A percentile compares a stretch with the other conserved stretches of the same genome.
phyloP scores from a whole-genome alignment of 2,888 invertebrate genomes.

The Saturnia japonica region DNA sequence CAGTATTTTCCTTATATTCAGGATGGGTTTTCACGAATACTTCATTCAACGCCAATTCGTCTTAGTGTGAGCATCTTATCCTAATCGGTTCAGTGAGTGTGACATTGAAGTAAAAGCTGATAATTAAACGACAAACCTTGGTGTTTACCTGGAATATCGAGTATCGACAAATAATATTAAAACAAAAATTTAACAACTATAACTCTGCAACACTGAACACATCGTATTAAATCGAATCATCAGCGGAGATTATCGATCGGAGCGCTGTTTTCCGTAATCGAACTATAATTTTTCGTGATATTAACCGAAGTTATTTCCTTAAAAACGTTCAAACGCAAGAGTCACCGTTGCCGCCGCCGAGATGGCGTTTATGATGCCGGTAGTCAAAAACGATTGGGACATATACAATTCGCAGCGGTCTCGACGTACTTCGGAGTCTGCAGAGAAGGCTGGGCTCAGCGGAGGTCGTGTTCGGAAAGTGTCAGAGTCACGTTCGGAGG shows the following conservation, averaged over 20 bases:
- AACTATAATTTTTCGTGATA: constrained; percentile 42
- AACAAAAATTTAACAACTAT: constrained; percentile 30
- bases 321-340: constrained; percentile 75
- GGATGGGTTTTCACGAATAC: constrained; percentile 78
- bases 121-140: constrained; percentile 40
- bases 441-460: constrained; percentile 56
- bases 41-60: constrained; percentile 78
- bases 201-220: no score
- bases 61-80: constrained; percentile 74
- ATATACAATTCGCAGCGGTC: constrained; percentile 93
- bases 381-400: constrained; percentile 96
- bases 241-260: constrained; percentile 54
- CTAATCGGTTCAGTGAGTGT: constrained; percentile 58
- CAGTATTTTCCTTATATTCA: constrained; percentile 79
- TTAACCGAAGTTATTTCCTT: constrained; percentile 52
- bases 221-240: constrained; percentile 36
- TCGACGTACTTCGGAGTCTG: constrained; percentile 88
- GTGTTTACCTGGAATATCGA: constrained; percentile 42
- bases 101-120: constrained; percentile 76
- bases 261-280: constrained; percentile 50
- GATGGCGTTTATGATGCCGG: constrained; percentile 98
- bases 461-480: constrained; percentile 85
- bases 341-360: constrained; percentile 67
- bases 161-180: constrained; percentile 31
- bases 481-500: constrained; percentile 89